Conservation (phyloP, 2,888 invertebrate genomes). For the Chymomyza caudatula region DNA sequence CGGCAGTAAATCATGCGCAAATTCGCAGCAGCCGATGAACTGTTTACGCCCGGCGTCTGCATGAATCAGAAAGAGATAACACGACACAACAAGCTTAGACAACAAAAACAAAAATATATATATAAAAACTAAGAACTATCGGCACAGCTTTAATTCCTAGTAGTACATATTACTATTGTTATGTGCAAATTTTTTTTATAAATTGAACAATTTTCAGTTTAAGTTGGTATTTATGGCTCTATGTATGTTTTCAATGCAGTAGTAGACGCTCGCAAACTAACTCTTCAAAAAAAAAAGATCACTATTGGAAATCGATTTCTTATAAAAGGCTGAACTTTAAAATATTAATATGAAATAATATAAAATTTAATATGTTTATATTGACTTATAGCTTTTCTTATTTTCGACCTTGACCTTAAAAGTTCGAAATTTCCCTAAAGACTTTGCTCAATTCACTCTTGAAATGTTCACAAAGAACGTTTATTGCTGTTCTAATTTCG, state of each 20-base stretch:
- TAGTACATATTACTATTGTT: background rate
- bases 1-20: too few species aligned
- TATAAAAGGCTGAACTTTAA: background rate
- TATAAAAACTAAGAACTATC: background rate
- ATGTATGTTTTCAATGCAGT: background rate
- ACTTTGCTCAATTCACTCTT: too few species aligned
- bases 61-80: background rate
- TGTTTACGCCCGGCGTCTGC: background rate
- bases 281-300: background rate
- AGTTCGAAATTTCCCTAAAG: too few species aligned
- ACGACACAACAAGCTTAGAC: constrained; percentile 48
- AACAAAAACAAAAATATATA: constrained; percentile 21
- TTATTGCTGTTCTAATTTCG: too few species aligned
- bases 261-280: background rate
- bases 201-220: background rate
- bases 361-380: too few species aligned
- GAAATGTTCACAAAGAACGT: too few species aligned
- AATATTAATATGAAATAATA: background rate
- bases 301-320: background rate
- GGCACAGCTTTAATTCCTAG: background rate
- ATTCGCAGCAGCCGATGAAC: too few species aligned
- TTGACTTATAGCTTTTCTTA: too few species aligned
- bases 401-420: too few species aligned
- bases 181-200: background rate
- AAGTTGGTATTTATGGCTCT: background rate